Evolutionary conservation across 2,888 invertebrate species (phyloP), one percentile per base, ranked within the genome.

Genomic region (Palloptera scutellata): DNA sequence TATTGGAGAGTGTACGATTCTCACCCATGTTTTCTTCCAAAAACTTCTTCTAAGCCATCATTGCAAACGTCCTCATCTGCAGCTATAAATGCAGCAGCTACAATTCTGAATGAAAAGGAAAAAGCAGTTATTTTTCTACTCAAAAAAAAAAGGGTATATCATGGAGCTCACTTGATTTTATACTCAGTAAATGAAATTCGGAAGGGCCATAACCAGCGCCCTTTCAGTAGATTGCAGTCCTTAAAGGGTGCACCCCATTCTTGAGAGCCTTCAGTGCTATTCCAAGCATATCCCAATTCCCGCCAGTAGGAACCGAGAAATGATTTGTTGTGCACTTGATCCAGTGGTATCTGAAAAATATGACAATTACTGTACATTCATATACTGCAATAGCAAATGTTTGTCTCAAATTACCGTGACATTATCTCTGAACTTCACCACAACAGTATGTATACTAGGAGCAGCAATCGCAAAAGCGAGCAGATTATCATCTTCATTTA

Each of bases 1-100:
- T 11, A 9, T 1, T 53, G 6, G 42, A 13, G 17, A 51, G 51
- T 12, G 40, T 60, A 58, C 11, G 20, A 40, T 51, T 57, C 69
- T 69, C 68, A 91, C 79, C 87, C 87, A 78, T 90, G 88, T n/a
- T 86, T 86, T 40, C 89, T 89, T 43, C 90, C 90, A 76, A 93
- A 89, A 78, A 91, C 88, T 68, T 90, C 89, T 75, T 88, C 86
- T 82, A 91, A 88, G 41, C 87, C 86, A 69, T 89, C 88, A 78
- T 92, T 91, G 84, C 94, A 94, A 70, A 91, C 92, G 84, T 93
- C 87, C 73, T 92, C 86, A 70, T 90, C 86, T 80, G 83, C 88
- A 72, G 85, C 85, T 67, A 88, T 87, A 78, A 89, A 90, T 11
- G 90, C 84, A 45, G 89, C 89, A 5, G 89, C 89, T 40, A 89